phyloP scores from a whole-genome alignment of 2,888 invertebrate genomes.

The Entomobrya proxima region DNA sequence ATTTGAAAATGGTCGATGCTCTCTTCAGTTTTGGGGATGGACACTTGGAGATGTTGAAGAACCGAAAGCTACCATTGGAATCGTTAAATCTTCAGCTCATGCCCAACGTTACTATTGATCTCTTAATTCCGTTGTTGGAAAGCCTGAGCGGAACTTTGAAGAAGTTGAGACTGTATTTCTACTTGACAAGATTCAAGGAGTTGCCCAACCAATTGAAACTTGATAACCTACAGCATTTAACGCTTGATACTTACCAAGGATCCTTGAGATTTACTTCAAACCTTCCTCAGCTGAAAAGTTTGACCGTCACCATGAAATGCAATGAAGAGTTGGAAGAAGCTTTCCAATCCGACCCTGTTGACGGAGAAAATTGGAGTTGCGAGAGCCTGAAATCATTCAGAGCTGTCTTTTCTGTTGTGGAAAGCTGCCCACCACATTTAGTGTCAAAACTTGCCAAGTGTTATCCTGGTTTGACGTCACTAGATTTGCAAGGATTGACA shows the following conservation, averaged over 20 bases:
- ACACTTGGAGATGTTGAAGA: slow-evolving; percentile 62
- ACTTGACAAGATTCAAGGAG: slow-evolving; percentile 69
- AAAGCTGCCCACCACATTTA: slow-evolving; percentile 60
- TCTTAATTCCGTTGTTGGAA: slow-evolving; percentile 66
- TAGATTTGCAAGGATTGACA: slow-evolving; percentile 63
- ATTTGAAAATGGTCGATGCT: slow-evolving; percentile 65
- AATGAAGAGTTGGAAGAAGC: slow-evolving; percentile 69
- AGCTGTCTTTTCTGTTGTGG: slow-evolving; percentile 61
- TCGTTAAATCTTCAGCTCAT: slow-evolving; percentile 69
- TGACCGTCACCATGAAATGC: slow-evolving; percentile 67
- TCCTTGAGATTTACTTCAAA: slow-evolving; percentile 66
- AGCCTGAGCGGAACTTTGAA: slow-evolving; percentile 67
- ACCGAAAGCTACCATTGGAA: slow-evolving; percentile 60
- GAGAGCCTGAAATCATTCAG: slow-evolving; percentile 63
- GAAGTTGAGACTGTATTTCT: slow-evolving; percentile 70
- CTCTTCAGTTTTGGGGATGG: slow-evolving; percentile 69
- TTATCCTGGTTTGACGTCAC: slow-evolving; percentile 55
- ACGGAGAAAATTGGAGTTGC: slow-evolving; percentile 64
- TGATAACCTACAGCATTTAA: slow-evolving; percentile 65
- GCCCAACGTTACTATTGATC: slow-evolving; percentile 70
- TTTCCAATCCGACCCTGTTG: slow-evolving; percentile 62
- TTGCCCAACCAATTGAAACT: slow-evolving; percentile 63
- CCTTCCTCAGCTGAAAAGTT: slow-evolving; percentile 60
- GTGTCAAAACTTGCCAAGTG: slow-evolving; percentile 65
- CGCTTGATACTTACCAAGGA: slow-evolving; percentile 70